Evolutionary conservation across 2,888 invertebrate genomes (phyloP).

Genomic region (Hyppa rectilinea): DNA sequence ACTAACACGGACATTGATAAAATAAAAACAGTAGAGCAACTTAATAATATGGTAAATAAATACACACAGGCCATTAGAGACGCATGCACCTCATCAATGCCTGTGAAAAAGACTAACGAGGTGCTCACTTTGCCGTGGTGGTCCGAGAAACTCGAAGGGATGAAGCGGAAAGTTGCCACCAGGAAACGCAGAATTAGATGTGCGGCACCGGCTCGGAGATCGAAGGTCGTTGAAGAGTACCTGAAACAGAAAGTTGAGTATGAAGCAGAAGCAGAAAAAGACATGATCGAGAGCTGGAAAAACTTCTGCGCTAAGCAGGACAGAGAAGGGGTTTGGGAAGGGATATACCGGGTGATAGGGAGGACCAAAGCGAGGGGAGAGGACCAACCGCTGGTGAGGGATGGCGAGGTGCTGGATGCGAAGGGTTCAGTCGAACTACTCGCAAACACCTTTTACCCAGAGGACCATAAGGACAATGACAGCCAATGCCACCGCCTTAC

Average conservation of each 20-base stretch:
- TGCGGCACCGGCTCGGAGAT: not conserved
- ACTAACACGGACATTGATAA: not conserved
- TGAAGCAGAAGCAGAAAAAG: not conserved
- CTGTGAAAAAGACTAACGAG: constrained; percentile 16
- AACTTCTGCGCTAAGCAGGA: constrained; percentile 54
- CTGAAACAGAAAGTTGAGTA: not conserved
- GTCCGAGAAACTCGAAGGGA: constrained; percentile 33
- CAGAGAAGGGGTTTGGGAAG: constrained; percentile 33
- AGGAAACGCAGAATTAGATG: not conserved
- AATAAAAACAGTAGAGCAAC: not conserved
- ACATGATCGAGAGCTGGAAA: not conserved
- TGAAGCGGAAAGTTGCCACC: constrained; percentile 11
- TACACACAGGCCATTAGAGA: not conserved
- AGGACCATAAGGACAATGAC: no score
- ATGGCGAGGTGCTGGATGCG: constrained; percentile 4
- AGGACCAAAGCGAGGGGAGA: constrained; percentile 1
- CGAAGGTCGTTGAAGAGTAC: not conserved
- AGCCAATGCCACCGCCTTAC: not conserved
- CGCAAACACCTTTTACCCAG: no score
- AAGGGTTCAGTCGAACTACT: constrained; percentile 24
- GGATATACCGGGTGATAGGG: constrained; percentile 5
- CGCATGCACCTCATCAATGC: constrained; percentile 29
- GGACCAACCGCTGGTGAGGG: not conserved
- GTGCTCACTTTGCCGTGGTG: constrained; percentile 55
- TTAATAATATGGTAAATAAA: not conserved